Evolutionary conservation across 2,888 invertebrate genomes (phyloP).

Genomic region (Drosophila seclusa): DNA sequence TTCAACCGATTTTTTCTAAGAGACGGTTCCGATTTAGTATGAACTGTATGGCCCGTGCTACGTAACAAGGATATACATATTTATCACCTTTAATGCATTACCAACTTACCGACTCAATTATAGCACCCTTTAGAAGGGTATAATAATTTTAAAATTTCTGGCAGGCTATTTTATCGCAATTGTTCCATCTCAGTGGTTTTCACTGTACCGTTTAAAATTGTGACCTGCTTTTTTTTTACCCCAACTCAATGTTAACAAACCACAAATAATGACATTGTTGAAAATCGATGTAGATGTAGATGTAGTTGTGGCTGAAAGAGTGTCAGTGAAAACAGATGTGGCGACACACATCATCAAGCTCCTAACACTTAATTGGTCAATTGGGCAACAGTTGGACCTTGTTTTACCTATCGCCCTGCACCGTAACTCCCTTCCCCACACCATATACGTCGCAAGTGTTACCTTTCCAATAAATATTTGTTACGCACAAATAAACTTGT

Average conservation of each 20-base stretch:
- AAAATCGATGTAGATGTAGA: constrained; percentile 40
- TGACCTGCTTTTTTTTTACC: constrained; percentile 17
- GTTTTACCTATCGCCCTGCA: constrained; percentile 12
- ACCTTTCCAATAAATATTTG: constrained; percentile 82
- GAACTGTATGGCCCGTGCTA: too few relatives aligned
- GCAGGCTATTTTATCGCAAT: background rate
- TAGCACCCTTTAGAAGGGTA: background rate
- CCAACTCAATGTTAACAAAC: constrained; percentile 41
- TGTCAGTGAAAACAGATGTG: constrained; percentile 43
- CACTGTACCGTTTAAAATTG: constrained; percentile 39
- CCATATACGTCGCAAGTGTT: constrained; percentile 67
- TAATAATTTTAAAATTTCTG: background rate
- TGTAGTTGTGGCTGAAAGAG: constrained; percentile 8
- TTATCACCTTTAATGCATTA: background rate
- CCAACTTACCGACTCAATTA: background rate
- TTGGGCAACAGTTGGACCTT: constrained; percentile 62
- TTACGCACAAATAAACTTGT: constrained; percentile 78
- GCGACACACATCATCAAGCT: constrained; percentile 61
- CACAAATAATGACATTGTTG: constrained; percentile 54
- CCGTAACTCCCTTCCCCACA: constrained; percentile 2
- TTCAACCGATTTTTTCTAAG: background rate
- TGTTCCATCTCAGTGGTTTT: constrained; percentile 22
- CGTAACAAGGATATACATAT: background rate
- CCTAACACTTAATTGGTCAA: constrained; percentile 72
- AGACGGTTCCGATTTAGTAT: too few relatives aligned